Conservation (phyloP, 2,888 invertebrate species). For the Blera fallax region DNA sequence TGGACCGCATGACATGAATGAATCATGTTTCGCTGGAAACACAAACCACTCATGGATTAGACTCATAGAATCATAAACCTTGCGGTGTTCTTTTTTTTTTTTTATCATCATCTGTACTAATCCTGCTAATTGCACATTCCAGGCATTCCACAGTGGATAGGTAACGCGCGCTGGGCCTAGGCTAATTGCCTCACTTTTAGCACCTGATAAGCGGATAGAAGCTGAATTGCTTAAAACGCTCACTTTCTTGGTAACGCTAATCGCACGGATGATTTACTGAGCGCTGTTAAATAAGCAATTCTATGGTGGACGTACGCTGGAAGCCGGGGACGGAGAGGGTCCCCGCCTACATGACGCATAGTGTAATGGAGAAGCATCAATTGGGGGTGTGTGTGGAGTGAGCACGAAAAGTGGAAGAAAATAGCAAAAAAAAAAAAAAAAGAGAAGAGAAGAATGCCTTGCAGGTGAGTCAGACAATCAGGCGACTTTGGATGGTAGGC, state of each 20-base stretch:
- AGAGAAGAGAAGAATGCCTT: constrained; percentile 51
- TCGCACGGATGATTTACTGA: constrained; percentile 66
- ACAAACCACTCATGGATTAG: constrained; percentile 28
- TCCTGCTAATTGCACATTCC: constrained; percentile 71
- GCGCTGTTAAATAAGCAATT: constrained; percentile 36
- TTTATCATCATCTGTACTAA: constrained; percentile 57
- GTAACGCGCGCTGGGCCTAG: constrained; percentile 45
- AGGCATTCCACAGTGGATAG: constrained; percentile 59
- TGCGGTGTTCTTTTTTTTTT: constrained; percentile 34
- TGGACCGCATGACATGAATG: constrained; percentile 14
- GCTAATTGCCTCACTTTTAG: constrained; percentile 70
- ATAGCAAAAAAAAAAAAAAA: constrained; percentile 14
- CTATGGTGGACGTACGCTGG: neutral
- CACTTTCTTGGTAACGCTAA: constrained; percentile 16
- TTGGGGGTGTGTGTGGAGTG: neutral
- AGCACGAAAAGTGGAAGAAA: constrained; percentile 7
- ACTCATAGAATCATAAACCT: constrained; percentile 52
- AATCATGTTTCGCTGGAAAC: constrained; percentile 47
- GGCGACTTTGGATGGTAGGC: constrained; percentile 41
- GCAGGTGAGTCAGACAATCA: constrained; percentile 63
- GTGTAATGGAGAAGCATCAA: neutral
- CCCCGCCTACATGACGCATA: constrained; percentile 41
- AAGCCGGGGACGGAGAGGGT: neutral
- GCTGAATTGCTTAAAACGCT: constrained; percentile 34
- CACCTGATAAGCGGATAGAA: constrained; percentile 63